A percentile compares a stretch with the other conserved stretches of the same genome.
phyloP scores from a whole-genome alignment of 2,888 invertebrate species.

The Noctua comes region DNA sequence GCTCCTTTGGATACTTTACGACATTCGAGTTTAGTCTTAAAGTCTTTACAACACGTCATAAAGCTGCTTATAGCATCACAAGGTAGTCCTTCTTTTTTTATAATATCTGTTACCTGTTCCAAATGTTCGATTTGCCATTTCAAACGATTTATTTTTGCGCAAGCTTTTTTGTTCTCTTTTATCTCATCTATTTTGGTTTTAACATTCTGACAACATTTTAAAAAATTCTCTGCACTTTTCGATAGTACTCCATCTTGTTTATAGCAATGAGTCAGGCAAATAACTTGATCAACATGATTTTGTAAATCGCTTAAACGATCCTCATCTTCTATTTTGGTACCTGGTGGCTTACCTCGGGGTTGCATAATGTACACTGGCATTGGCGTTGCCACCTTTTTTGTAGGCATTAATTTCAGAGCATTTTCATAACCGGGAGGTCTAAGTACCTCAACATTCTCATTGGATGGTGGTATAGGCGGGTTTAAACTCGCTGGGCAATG shows the following conservation, averaged over 20 bases:
- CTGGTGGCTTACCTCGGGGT: not conserved
- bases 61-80: conserved; percentile 68
- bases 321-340: not conserved
- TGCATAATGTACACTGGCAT: conserved; percentile 18
- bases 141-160: conserved; percentile 58
- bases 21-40: conserved; percentile 67
- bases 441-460: too few relatives aligned
- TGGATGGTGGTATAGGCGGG: not conserved
- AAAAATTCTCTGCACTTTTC: conserved; percentile 67
- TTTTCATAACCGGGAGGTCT: not conserved
- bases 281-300: conserved; percentile 65
- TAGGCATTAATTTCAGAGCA: conserved; percentile 5
- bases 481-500: not conserved
- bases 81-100: conserved; percentile 56
- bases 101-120: conserved; percentile 62
- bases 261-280: conserved; percentile 65
- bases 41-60: conserved; percentile 67
- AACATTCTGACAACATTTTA: conserved; percentile 66
- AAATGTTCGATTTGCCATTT: conserved; percentile 63
- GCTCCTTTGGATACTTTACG: conserved; percentile 43
- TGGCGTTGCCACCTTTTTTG: not conserved
- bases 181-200: conserved; percentile 67
- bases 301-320: conserved; percentile 4
- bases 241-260: conserved; percentile 65
- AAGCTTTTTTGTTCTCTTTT: conserved; percentile 31